Evolutionary conservation across 2,113 vertebrate species (phyloP).

Genomic region (Antechinus flavipes): DNA sequence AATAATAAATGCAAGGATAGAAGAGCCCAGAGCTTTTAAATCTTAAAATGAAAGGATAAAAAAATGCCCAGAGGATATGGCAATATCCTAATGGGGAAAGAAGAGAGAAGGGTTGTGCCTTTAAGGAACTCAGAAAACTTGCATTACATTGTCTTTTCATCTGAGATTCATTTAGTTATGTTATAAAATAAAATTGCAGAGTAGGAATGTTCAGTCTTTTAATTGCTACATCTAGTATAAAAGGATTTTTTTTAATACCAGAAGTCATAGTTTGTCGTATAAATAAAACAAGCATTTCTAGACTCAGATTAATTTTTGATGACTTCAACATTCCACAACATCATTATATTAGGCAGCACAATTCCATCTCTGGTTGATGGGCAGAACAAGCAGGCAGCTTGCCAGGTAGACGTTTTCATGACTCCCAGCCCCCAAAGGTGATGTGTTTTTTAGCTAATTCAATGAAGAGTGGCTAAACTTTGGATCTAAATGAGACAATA

Average conservation of each 20-base stretch:
- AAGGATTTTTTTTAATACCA: constrained; percentile 70
- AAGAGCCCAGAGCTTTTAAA: constrained; percentile 44
- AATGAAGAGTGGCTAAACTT: constrained; percentile 92
- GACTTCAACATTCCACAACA: constrained; percentile 90
- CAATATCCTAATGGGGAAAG: constrained; percentile 18
- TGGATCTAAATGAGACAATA: constrained; percentile 96
- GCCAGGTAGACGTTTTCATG: constrained; percentile 98
- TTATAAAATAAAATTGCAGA: constrained; percentile 82
- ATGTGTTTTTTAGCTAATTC: constrained; percentile 92
- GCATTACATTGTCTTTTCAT: constrained; percentile 70
- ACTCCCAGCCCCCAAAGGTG: constrained; percentile 95
- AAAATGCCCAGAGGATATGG: constrained; percentile 54
- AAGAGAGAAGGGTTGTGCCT: constrained; percentile 21
- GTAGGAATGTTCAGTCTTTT: constrained; percentile 83
- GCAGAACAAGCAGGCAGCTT: constrained; percentile 92
- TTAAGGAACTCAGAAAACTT: constrained; percentile 75
- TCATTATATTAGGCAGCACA: constrained; percentile 91
- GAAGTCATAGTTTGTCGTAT: constrained; percentile 87
- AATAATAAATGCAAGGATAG: constrained; percentile 59
- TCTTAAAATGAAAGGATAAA: constrained; percentile 45
- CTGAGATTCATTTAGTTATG: constrained; percentile 76
- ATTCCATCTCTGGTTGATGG: constrained; percentile 90
- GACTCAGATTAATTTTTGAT: constrained; percentile 94
- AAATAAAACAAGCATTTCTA: constrained; percentile 89
- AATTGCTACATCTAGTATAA: constrained; percentile 83